A percentile compares a stretch with the other conserved stretches of the same genome.
phyloP scores from a whole-genome alignment of 2,888 invertebrate species.

The Aphodius sticticus region DNA sequence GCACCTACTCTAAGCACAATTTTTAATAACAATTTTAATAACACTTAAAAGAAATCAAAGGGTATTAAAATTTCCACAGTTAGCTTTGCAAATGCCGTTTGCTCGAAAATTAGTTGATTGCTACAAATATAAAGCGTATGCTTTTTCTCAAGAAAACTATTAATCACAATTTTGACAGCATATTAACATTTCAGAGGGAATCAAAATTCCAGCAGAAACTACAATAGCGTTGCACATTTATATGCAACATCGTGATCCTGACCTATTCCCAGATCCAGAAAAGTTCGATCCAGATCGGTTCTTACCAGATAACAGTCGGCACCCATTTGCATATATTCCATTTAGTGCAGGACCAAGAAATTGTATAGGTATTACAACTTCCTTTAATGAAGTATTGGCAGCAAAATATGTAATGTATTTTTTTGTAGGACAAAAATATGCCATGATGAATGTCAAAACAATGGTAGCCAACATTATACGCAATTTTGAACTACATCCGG shows the following conservation, averaged over 20 bases:
- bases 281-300: slow-evolving; percentile 61
- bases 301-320: slow-evolving; percentile 58
- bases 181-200: slow-evolving; percentile 48
- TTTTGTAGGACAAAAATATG: slow-evolving; percentile 40
- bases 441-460: slow-evolving; percentile 38
- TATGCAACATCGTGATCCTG: slow-evolving; percentile 61
- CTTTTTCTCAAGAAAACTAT: too few species aligned
- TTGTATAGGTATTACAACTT: slow-evolving; percentile 52
- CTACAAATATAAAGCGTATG: too few species aligned
- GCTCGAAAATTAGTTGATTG: too few species aligned
- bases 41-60: too few species aligned
- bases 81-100: too few species aligned
- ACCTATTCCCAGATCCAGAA: slow-evolving; percentile 61
- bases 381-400: neutral
- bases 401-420: neutral
- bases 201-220: slow-evolving; percentile 59
- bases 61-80: too few species aligned
- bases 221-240: slow-evolving; percentile 58
- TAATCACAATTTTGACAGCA: too few species aligned
- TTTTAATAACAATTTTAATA: too few species aligned
- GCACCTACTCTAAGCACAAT: too few species aligned
- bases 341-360: slow-evolving; percentile 61
- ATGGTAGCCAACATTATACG: slow-evolving; percentile 38
- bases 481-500: slow-evolving; percentile 40
- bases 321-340: slow-evolving; percentile 59